Conservation (phyloP, 1,140 invertebrate species). For the Drosophila setifemur region DNA sequence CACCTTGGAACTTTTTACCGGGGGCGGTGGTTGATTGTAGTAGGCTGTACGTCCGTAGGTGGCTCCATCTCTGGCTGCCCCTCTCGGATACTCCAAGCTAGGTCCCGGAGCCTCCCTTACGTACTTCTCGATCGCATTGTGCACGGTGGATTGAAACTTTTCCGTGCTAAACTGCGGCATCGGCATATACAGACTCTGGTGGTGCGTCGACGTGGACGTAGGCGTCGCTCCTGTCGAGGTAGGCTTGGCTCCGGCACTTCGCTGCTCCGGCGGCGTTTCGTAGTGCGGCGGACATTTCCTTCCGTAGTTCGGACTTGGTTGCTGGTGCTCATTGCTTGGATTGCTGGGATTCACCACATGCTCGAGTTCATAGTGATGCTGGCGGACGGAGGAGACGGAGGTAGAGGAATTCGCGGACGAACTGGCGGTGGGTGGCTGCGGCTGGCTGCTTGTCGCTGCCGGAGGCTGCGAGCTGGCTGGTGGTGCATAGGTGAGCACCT, state of each 20-base stretch:
- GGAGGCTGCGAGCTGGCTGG: not conserved
- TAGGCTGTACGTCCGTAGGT: conserved; percentile 3
- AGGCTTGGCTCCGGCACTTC: conserved; percentile 31
- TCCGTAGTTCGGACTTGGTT: conserved; percentile 72
- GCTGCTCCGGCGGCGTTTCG: conserved; percentile 44
- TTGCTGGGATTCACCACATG: conserved; percentile 75
- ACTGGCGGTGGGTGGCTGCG: conserved; percentile 4
- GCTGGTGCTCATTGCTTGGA: conserved; percentile 62
- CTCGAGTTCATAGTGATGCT: conserved; percentile 42
- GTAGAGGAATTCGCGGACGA: not conserved
- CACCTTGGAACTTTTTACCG: conserved; percentile 2
- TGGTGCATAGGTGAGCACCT: conserved; percentile 40
- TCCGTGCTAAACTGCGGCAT: conserved; percentile 71
- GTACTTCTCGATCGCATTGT: conserved; percentile 70
- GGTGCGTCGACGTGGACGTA: conserved; percentile 20
- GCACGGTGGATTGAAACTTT: conserved; percentile 66
- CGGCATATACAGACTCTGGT: conserved; percentile 72
- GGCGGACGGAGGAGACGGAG: conserved; percentile 27
- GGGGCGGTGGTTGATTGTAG: conserved; percentile 4
- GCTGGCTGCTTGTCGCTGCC: not conserved
- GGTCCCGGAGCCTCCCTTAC: conserved; percentile 52
- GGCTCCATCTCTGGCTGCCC: not conserved
- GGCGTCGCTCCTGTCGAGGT: conserved; percentile 9
- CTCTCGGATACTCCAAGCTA: conserved; percentile 46
- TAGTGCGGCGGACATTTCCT: conserved; percentile 74